These are phyloP conservation scores for Hydraecia micacea DNA, from an alignment of 2,888 invertebrate genomes.

Conservation along the genomic window DNA sequence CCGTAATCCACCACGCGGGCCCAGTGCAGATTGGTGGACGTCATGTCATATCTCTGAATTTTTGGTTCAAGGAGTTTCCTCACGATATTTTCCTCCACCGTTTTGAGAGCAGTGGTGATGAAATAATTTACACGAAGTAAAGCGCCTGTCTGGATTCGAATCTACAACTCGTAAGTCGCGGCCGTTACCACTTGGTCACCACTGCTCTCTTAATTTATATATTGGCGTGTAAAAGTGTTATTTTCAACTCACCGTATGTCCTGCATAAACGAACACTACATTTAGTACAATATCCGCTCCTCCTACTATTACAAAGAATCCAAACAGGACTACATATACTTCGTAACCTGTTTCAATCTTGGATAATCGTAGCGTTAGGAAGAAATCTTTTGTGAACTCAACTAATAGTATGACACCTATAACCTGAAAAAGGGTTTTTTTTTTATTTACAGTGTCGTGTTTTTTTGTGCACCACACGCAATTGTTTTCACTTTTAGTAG, in stretches of 20 bases:
- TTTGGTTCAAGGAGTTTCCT: neutral
- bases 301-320: slow-evolving; percentile 8
- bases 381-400: neutral
- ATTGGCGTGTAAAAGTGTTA: neutral
- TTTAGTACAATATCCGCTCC: slow-evolving; percentile 37
- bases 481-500: neutral
- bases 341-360: neutral
- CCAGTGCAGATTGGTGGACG: neutral
- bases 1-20: neutral
- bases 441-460: too few relatives aligned
- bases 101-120: neutral
- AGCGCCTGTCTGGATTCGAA: too few relatives aligned
- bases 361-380: neutral
- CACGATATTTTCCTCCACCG: too few relatives aligned
- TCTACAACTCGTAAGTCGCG: too few relatives aligned
- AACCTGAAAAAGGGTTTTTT: slow-evolving; percentile 8
- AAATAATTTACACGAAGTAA: too few relatives aligned
- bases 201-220: too few relatives aligned
- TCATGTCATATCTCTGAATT: neutral
- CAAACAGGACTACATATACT: slow-evolving; percentile 1
- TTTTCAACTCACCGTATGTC: slow-evolving; percentile 27
- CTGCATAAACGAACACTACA: slow-evolving; percentile 36
- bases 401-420: slow-evolving; percentile 18
- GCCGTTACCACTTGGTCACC: too few relatives aligned
- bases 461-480: neutral